A percentile compares a stretch with the other conserved stretches of the same genome.
These are phyloP conservation scores for Cherax quadricarinatus DNA, from an alignment of 1,140 invertebrate genomes.

Conservation along the genomic window DNA sequence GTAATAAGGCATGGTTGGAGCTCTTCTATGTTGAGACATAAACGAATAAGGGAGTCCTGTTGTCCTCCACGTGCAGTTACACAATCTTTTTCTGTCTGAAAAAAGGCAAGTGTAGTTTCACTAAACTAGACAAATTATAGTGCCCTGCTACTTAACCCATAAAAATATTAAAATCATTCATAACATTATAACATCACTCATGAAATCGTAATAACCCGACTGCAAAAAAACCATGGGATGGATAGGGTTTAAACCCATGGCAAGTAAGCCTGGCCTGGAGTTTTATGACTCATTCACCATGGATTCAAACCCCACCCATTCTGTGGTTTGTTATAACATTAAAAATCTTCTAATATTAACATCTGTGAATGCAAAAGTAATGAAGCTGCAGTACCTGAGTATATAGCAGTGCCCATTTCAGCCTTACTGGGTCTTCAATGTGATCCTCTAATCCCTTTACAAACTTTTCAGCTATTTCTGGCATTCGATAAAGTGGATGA, in stretches of 20 bases:
- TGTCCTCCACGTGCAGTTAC: constrained; percentile 55
- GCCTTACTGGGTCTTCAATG: constrained; percentile 12
- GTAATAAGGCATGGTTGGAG: constrained; percentile 67
- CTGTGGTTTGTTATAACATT: no score
- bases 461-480: constrained; percentile 57
- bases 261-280: no score
- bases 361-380: neutral
- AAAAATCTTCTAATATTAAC: no score
- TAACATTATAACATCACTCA: neutral
- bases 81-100: constrained; percentile 59
- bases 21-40: constrained; percentile 72
- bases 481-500: constrained; percentile 44
- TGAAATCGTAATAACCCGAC: no score
- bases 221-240: no score
- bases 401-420: constrained; percentile 65
- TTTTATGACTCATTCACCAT: no score
- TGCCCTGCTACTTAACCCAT: neutral
- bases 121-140: neutral
- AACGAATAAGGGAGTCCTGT: constrained; percentile 70
- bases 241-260: no score
- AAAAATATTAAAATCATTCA: neutral
- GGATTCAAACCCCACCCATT: no score
- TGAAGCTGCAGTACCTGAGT: constrained; percentile 42
- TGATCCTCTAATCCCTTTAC: constrained; percentile 60
- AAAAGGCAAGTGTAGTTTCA: neutral